Conservation (phyloP, 2,113 vertebrate species). For the Perca schrenkii region DNA sequence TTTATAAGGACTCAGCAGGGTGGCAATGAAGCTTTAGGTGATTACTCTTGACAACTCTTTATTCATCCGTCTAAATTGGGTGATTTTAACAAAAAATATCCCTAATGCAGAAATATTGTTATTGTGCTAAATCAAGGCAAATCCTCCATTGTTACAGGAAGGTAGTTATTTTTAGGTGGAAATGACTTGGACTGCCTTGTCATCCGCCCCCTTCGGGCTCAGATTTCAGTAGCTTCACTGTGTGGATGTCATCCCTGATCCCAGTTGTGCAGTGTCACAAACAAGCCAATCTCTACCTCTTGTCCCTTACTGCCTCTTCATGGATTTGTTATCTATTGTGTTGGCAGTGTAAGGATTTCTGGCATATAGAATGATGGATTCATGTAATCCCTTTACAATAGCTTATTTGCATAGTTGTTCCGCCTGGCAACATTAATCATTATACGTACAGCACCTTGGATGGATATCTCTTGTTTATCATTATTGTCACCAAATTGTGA, state of each 20-base stretch:
- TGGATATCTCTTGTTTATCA: conserved; percentile 50
- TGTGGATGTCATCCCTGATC: conserved; percentile 40
- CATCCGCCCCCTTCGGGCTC: conserved; percentile 14
- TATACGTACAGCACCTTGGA: conserved; percentile 3
- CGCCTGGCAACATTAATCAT: conserved; percentile 54
- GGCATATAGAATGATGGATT: conserved; percentile 52
- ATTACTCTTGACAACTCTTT: not conserved
- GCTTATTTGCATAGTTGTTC: conserved; percentile 61
- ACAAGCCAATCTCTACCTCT: conserved; percentile 24
- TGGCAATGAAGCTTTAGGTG: not conserved
- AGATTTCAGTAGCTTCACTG: conserved; percentile 21
- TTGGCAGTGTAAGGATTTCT: conserved; percentile 31
- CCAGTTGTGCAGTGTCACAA: conserved; percentile 40
- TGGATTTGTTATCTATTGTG: conserved; percentile 48
- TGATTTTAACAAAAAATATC: not conserved
- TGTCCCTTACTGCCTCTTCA: conserved; percentile 22
- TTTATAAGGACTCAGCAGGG: not conserved
- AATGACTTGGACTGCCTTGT: not conserved
- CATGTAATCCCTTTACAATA: conserved; percentile 62
- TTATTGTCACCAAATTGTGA: conserved; percentile 30
- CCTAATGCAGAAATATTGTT: not conserved
- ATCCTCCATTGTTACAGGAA: not conserved
- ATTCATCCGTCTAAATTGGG: not conserved
- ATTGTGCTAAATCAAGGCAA: not conserved
- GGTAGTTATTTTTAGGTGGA: not conserved